Evolutionary conservation across 2,113 vertebrate species (phyloP), one percentile per base, ranked within the genome.

Genomic region (Grallaria varia): DNA sequence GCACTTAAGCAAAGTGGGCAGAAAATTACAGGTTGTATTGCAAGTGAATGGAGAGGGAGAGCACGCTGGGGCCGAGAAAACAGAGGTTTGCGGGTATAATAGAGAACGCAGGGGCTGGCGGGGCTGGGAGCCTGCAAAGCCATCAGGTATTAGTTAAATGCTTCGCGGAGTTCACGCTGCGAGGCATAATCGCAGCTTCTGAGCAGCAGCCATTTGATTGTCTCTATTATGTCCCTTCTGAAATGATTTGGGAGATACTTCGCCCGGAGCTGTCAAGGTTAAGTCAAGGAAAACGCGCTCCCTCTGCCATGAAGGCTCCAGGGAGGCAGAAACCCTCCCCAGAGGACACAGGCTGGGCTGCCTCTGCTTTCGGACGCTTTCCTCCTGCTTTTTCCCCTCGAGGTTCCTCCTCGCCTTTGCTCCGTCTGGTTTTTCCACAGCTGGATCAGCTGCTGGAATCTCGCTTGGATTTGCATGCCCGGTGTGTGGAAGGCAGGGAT

Each of bases 11-110:
- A 91, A 97, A 97, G 96, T 96, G 95, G 92, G 92, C 85, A 96
- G 95, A 96, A 97, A 98, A 98, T 97, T 97, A 84, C 90, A 92
- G 96, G 97, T 97, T 98, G 93, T 95, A 77, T 97, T 79, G 92
- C 95, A 94, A 95, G 94, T 80, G 96, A 95, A 90, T 92, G 89
- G 93, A 96, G 95, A 90, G 86, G 89, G 89, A 95, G 92, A 95
- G 92, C 91, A 84, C 37, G 49, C 94, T 90, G 93, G 82, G 94
- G 85, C 93, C 67, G 84, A 92, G 87, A 92, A 92, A 87, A 40
- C 76, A 86, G 87, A 93, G 94, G 73, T 86, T 96, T 92, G 89
- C 10, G 50, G 82, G 85, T 84, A 73, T 91, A 96, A 97, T 47
- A 62, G 95, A 83, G 86, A 64, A 84, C 63, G 55, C 75, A 17